Evolutionary conservation across 2,888 invertebrate genomes (phyloP).

Genomic region (Chaetoderma sp.): DNA sequence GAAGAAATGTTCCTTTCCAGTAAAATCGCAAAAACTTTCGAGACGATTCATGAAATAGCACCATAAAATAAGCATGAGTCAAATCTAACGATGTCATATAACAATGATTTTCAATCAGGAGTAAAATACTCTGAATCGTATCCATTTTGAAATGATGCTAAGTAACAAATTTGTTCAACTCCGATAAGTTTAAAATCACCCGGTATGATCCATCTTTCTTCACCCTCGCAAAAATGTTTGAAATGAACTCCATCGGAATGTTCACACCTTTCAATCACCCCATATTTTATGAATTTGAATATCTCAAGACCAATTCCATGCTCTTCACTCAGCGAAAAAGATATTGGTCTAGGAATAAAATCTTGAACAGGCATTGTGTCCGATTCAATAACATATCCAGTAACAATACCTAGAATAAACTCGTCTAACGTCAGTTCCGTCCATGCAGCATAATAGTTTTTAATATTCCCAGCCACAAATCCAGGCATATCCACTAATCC

Average conservation of each 20-base stretch:
- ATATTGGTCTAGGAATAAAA: neutral
- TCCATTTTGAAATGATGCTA: conserved; percentile 16
- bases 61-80: conserved; percentile 17
- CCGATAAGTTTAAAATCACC: neutral
- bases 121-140: neutral
- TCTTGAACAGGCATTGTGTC: neutral
- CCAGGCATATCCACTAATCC: neutral
- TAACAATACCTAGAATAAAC: neutral
- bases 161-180: conserved; percentile 3
- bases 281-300: neutral
- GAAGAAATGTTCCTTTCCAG: conserved; percentile 14
- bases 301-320: neutral
- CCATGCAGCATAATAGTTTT: neutral
- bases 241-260: neutral
- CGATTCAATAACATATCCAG: neutral
- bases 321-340: neutral
- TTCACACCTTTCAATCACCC: neutral
- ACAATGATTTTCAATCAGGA: too few species aligned
- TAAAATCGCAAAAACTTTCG: conserved; percentile 6
- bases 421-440: neutral
- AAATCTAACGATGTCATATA: conserved; percentile 19
- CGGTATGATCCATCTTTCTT: too few species aligned
- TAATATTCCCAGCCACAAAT: conserved; percentile 1
- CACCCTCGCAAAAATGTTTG: too few species aligned
- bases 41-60: conserved; percentile 10